These are phyloP conservation scores for Elmis aenea DNA, from an alignment of 2,888 invertebrate genomes.

Conservation along the genomic window DNA sequence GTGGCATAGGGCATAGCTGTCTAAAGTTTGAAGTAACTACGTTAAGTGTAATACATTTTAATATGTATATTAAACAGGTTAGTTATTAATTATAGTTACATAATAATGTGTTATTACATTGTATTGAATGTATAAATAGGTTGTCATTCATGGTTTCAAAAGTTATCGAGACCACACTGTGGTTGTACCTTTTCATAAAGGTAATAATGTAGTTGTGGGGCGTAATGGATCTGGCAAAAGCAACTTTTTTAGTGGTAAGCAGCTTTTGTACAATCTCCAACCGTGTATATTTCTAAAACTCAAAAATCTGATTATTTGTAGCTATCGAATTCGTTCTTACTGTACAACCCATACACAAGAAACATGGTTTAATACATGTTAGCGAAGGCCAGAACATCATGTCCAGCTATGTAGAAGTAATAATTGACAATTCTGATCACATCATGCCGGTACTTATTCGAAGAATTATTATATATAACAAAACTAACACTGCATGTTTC, in stretches of 20 bases:
- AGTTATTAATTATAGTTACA: constrained; percentile 6
- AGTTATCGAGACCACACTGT: constrained; percentile 98
- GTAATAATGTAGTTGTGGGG: constrained; percentile 98
- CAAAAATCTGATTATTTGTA: constrained; percentile 40
- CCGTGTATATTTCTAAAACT: constrained; percentile 1
- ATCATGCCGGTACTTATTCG: constrained; percentile 96
- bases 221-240: constrained; percentile 99
- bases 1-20: too few species aligned
- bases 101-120: constrained; percentile 4
- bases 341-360: constrained; percentile 97
- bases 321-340: constrained; percentile 99
- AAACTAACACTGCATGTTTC: constrained; percentile 14
- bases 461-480: constrained; percentile 45
- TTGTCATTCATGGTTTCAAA: constrained; percentile 98
- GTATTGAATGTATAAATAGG: constrained; percentile 56
- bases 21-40: background rate
- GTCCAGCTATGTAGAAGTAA: constrained; percentile 97
- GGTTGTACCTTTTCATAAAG: constrained; percentile 94
- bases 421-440: constrained; percentile 97
- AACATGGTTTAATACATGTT: constrained; percentile 93
- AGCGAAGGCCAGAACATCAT: constrained; percentile 96
- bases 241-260: constrained; percentile 96
- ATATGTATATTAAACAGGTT: constrained; percentile 24
- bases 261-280: too few species aligned
- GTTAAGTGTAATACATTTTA: background rate